Evolutionary conservation across 2,888 invertebrate genomes (phyloP).

Genomic region (Anoplius nigerrimus): DNA sequence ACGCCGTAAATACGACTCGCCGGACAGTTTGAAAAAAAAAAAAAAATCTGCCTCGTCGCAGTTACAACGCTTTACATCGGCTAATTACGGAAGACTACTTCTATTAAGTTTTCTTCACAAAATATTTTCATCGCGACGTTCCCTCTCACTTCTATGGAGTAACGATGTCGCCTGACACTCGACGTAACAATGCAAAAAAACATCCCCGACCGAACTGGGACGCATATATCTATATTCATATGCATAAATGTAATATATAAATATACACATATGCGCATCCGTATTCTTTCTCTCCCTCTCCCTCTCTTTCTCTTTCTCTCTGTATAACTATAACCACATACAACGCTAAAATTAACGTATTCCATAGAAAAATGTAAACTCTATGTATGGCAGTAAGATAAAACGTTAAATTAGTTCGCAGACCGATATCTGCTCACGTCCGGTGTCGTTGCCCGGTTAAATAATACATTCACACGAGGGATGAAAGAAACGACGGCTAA

Average conservation of each 20-base stretch:
- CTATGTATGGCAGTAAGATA: constrained; percentile 52
- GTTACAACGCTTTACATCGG: too few relatives aligned
- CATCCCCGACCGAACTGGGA: too few relatives aligned
- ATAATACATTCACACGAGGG: constrained; percentile 38
- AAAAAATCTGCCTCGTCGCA: too few relatives aligned
- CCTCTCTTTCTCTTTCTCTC: too few relatives aligned
- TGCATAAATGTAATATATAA: constrained; percentile 9
- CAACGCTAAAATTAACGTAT: constrained; percentile 38
- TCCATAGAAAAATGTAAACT: constrained; percentile 39
- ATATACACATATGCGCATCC: too few relatives aligned
- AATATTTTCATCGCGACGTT: constrained; percentile 32
- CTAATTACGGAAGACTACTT: constrained; percentile 66
- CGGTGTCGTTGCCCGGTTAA: constrained; percentile 34
- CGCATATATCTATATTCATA: constrained; percentile 8
- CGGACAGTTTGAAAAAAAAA: too few relatives aligned
- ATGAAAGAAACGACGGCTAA: too few relatives aligned
- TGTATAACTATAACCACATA: too few relatives aligned
- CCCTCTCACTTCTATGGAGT: constrained; percentile 21
- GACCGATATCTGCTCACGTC: constrained; percentile 30
- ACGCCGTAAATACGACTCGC: too few relatives aligned
- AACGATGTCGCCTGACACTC: constrained; percentile 13
- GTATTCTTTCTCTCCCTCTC: too few relatives aligned
- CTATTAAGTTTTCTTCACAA: constrained; percentile 47
- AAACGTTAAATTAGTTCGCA: constrained; percentile 29
- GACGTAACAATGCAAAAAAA: constrained; percentile 23